Percentiles rank a stretch among this genome's conserved stretches.
phyloP scores from a whole-genome alignment of 2,888 invertebrate species.

The Pachycephus smyrnensis region DNA sequence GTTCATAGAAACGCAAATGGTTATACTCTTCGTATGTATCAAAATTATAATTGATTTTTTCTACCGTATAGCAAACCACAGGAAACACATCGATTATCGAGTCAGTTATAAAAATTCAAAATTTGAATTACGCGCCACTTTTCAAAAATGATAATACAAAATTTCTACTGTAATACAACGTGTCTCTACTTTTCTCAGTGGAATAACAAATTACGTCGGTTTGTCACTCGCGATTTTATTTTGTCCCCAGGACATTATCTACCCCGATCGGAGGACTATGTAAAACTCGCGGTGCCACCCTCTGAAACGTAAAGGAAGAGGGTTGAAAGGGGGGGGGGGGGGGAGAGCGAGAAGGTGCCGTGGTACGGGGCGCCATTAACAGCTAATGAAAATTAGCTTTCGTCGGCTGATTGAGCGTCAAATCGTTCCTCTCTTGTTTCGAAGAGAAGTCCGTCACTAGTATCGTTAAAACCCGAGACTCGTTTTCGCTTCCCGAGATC shows the following conservation, averaged over 20 bases:
- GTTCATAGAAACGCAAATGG: not conserved
- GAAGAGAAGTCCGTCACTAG: constrained; percentile 50
- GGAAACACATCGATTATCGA: not conserved
- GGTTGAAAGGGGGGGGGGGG: constrained; percentile 16
- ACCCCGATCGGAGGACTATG: not conserved
- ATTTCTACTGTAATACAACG: not conserved
- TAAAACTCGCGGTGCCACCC: constrained; percentile 8
- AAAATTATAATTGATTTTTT: not conserved
- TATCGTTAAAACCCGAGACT: constrained; percentile 50
- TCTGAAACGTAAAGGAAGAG: constrained; percentile 8
- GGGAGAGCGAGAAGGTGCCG: constrained; percentile 32
- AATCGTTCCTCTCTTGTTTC: constrained; percentile 66
- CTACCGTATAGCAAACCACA: not conserved
- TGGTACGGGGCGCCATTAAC: constrained; percentile 56
- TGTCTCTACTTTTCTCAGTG: not conserved
- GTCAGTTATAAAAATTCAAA: not conserved
- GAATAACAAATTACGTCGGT: not conserved
- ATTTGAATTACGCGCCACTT: not conserved
- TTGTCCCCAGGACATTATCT: not conserved
- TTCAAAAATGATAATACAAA: not conserved
- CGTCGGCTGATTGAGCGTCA: constrained; percentile 66
- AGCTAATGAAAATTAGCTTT: constrained; percentile 67
- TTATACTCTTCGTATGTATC: not conserved
- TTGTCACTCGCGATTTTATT: not conserved
- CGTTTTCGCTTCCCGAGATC: not conserved